Conservation (phyloP, 2,113 vertebrate genomes). For the Martes martes region DNA sequence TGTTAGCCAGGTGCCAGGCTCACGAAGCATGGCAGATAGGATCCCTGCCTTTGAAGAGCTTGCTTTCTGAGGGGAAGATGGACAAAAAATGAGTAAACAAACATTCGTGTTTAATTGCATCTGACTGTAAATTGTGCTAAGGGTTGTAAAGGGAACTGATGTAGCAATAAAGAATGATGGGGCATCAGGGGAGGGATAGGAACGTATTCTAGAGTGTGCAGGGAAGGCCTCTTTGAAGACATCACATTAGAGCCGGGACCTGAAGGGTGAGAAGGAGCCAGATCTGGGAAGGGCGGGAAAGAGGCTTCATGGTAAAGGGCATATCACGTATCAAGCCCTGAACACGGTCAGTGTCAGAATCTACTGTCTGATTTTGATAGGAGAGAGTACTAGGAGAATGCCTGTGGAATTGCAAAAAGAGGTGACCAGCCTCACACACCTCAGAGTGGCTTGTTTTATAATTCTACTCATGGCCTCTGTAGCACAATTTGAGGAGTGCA, state of each 20-base stretch:
- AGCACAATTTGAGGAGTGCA: neutral
- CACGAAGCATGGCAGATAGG: neutral
- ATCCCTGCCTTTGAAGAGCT: neutral
- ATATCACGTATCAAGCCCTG: neutral
- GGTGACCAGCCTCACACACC: neutral
- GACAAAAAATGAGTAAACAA: neutral
- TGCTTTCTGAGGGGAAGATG: neutral
- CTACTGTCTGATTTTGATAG: neutral
- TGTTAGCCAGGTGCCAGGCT: neutral
- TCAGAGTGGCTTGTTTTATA: neutral
- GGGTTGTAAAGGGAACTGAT: neutral
- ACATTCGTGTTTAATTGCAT: neutral
- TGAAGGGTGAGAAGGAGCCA: neutral
- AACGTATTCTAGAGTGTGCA: neutral
- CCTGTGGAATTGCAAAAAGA: neutral
- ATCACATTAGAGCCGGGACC: neutral
- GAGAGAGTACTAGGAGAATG: neutral
- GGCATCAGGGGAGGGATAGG: neutral
- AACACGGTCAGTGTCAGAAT: neutral
- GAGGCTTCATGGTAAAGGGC: neutral
- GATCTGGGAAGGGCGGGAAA: neutral
- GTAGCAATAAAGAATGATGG: neutral
- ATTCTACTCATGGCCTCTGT: neutral
- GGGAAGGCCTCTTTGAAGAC: neutral
- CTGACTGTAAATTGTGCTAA: neutral